Percentiles rank a stretch among this genome's conserved stretches.
These are phyloP conservation scores for Physeter macrocephalus DNA, from an alignment of 2,113 vertebrate genomes.

Conservation along the genomic window DNA sequence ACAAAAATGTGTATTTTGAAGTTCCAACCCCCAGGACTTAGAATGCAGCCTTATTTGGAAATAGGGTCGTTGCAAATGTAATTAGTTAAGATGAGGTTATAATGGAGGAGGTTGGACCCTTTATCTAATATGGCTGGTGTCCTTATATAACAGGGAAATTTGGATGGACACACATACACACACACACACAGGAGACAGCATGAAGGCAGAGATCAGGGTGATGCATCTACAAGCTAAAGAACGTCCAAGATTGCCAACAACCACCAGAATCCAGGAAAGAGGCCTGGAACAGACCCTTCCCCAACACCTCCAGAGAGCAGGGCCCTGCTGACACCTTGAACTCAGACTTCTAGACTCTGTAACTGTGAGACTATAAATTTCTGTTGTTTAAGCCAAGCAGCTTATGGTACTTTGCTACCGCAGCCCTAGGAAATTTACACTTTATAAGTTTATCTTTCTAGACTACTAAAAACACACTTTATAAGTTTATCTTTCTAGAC, in stretches of 20 bases:
- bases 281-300: no score
- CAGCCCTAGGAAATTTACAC: neutral
- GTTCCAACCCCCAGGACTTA: neutral
- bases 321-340: fast-evolving
- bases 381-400: neutral
- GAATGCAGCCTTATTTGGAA: neutral
- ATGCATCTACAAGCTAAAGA: neutral
- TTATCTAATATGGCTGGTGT: neutral
- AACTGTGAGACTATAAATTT: neutral
- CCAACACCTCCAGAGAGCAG: neutral
- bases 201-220: neutral
- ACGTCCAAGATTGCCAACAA: no score
- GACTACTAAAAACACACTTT: no score
- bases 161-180: neutral
- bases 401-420: neutral
- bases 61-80: neutral
- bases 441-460: neutral
- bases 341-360: neutral
- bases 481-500: neutral
- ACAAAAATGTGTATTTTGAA: neutral
- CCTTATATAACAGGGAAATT: neutral
- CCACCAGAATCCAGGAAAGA: neutral
- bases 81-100: neutral
- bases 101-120: fast-evolving
- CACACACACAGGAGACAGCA: neutral